A percentile compares a stretch with the other conserved stretches of the same genome.
Evolutionary conservation across 2,113 vertebrate species (phyloP).

Genomic region (Cynoglossus semilaevis): DNA sequence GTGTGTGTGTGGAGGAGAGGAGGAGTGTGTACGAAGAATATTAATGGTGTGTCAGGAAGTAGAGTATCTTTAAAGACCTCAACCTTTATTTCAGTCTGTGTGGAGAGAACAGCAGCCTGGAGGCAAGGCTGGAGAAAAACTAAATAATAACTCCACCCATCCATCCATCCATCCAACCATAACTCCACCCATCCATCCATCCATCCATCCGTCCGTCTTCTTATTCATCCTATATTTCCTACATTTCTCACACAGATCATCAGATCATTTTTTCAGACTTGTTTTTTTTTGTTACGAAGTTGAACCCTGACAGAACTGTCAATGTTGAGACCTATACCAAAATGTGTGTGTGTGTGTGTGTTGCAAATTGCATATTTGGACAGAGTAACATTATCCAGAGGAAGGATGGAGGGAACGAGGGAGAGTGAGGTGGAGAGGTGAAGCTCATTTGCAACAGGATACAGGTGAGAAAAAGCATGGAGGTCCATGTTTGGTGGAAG

Average conservation of each 20-base stretch:
- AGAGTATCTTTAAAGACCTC: slow-evolving; percentile 65
- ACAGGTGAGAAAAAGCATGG: slow-evolving; percentile 37
- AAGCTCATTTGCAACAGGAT: slow-evolving; percentile 61
- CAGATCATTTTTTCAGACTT: too few species aligned
- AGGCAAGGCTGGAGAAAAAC: slow-evolving; percentile 25
- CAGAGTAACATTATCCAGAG: slow-evolving; percentile 7
- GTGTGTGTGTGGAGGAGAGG: slow-evolving; percentile 39
- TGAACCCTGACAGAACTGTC: too few species aligned
- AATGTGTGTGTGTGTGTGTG: slow-evolving; percentile 25
- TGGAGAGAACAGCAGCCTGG: slow-evolving; percentile 21
- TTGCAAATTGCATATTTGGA: not conserved
- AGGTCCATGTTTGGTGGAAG: slow-evolving; percentile 32
- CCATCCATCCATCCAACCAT: slow-evolving; percentile 1
- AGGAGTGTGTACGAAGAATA: slow-evolving; percentile 67
- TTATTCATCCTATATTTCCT: too few species aligned
- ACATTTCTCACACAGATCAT: too few species aligned
- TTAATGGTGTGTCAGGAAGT: slow-evolving; percentile 71
- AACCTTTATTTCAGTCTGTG: slow-evolving; percentile 50
- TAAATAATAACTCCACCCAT: not conserved
- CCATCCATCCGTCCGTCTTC: slow-evolving; percentile 3
- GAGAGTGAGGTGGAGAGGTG: slow-evolving; percentile 8
- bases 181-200: too few species aligned
- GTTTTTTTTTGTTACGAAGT: too few species aligned
- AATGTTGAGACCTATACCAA: not conserved
- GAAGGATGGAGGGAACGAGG: slow-evolving; percentile 1